A percentile compares a stretch with the other conserved stretches of the same genome.
phyloP scores from a whole-genome alignment of 2,888 invertebrate genomes.

The Aleiodes leptofemur region DNA sequence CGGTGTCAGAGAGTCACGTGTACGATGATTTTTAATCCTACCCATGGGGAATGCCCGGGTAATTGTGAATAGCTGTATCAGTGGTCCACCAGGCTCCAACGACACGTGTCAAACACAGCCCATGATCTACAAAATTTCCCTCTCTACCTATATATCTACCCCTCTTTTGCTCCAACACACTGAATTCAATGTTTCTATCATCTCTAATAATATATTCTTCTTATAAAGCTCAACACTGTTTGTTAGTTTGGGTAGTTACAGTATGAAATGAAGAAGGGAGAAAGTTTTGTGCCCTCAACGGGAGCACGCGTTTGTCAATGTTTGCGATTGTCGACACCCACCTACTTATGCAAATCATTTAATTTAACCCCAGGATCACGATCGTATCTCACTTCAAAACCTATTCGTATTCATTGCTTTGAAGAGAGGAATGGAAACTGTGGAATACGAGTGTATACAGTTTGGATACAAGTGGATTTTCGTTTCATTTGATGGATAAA shows the following conservation, averaged over 20 bases:
- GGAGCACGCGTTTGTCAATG: conserved; percentile 74
- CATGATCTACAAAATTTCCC: conserved; percentile 17
- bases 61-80: conserved; percentile 72
- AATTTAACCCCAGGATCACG: conserved; percentile 74
- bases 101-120: conserved; percentile 63
- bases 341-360: conserved; percentile 76
- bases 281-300: conserved; percentile 52
- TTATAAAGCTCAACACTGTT: conserved; percentile 56
- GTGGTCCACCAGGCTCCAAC: conserved; percentile 64
- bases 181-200: conserved; percentile 69
- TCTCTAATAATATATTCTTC: conserved; percentile 74
- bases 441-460: conserved; percentile 20
- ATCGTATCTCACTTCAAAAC: conserved; percentile 72
- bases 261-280: conserved; percentile 6
- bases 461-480: conserved; percentile 25
- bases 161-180: conserved; percentile 45
- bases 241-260: conserved; percentile 20
- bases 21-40: conserved; percentile 46
- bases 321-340: conserved; percentile 76
- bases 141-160: conserved; percentile 34
- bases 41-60: conserved; percentile 49
- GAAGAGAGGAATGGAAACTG: conserved; percentile 50
- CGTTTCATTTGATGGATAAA: conserved; percentile 14
- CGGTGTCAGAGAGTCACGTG: conserved; percentile 48
- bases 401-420: conserved; percentile 75